Evolutionary conservation across 2,888 invertebrate species (phyloP), one percentile per base, ranked within the genome.

Genomic region (Dusona sp.): DNA sequence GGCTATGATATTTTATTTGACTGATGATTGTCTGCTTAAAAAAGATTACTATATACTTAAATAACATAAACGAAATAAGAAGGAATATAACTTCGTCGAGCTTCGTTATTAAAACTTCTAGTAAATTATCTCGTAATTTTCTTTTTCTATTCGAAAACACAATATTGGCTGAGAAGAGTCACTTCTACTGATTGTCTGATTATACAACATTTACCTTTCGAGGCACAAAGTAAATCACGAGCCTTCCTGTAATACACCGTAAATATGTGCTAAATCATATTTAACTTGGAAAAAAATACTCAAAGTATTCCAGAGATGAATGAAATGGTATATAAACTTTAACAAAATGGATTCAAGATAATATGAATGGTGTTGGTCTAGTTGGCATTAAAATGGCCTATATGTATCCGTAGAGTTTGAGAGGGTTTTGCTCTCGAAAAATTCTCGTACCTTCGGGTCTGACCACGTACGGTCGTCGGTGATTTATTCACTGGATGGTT

Each of bases 401-500:
- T 64, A 19, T 22, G 48, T 25, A 36, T 19, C 61, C 33, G 22
- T 36, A 79, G 25, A 33, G n/a, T 16, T 61, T 48, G 72, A 57
- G 78, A 38, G 77, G 36, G 67, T 38, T 54, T 54, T 19, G 36
- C 67, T 68, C 81, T 57, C n/a, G 57, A 79, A 67, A 82, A 67
- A 51, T 9, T 29, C 29, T 84, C 68, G 77, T 84, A 80, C 54
- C 82, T 51, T 29, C 22, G 79, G 70, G 84, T 78, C 83, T 79
- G 57, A 81, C 84, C 68, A 84, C 83, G 64, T 79, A 80, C 68
- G 51, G 48, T 25, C n/a, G 67, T 57, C 38, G 16, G 78, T 86
- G 84, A 86, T 88, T 84, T 84, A 88, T 86, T 82, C 79, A 82
- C 79, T 79, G 45, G 38, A 38, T 48, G 73, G 68, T 54, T 38